Evolutionary conservation across 2,113 vertebrate genomes (phyloP).

Genomic region (Rostratula benghalensis): DNA sequence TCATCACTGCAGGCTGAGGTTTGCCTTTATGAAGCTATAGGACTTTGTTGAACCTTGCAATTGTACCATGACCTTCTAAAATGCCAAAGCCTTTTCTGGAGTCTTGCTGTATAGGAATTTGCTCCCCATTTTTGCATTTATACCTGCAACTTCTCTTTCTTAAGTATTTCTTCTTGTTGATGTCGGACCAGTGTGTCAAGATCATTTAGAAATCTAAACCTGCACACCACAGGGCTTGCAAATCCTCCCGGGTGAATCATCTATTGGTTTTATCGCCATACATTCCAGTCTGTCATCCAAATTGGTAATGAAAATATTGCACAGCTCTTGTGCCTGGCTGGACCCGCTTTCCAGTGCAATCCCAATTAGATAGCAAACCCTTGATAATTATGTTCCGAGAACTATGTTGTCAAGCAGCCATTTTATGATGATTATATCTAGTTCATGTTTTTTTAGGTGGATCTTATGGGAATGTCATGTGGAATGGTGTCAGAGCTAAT

Average conservation of each 20-base stretch:
- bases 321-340: not conserved
- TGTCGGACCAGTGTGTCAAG: not conserved
- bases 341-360: not conserved
- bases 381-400: not conserved
- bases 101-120: not conserved
- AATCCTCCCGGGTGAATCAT: slow-evolving; percentile 38
- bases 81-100: not conserved
- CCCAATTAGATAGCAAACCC: not conserved
- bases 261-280: not conserved
- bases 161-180: not conserved
- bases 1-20: not conserved
- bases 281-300: slow-evolving; percentile 40
- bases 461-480: not conserved
- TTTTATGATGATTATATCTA: slow-evolving; percentile 25
- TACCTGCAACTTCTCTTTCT: not conserved
- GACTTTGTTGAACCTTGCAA: not conserved
- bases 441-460: slow-evolving; percentile 1
- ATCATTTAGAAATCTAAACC: not conserved
- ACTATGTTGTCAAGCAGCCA: not conserved
- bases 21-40: not conserved
- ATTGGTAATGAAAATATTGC: slow-evolving; percentile 26
- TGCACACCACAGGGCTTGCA: not conserved
- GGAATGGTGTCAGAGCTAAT: not conserved
- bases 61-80: not conserved
- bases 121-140: not conserved